These are phyloP conservation scores for Erythrolamprus reginae DNA, from an alignment of 2,113 vertebrate genomes.

Conservation along the genomic window DNA sequence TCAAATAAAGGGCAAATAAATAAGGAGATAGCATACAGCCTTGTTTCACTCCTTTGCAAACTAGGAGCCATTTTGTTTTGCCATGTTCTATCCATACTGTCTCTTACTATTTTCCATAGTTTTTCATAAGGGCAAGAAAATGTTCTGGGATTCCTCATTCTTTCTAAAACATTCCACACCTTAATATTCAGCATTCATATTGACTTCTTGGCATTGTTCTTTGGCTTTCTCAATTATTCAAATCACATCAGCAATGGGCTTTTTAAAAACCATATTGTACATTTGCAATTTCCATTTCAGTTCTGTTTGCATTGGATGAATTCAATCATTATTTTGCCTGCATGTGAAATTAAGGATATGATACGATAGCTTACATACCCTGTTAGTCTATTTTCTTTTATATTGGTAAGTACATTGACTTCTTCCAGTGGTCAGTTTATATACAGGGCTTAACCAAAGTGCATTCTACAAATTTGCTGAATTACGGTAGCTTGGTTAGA, in stretches of 20 bases:
- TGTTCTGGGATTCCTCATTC: not conserved
- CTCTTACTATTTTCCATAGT: not conserved
- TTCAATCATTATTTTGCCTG: not conserved
- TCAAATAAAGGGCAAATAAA: not conserved
- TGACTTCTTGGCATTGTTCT: not conserved
- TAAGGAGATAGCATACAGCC: not conserved
- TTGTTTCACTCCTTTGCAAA: not conserved
- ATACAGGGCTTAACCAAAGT: not conserved
- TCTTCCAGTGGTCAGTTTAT: not conserved
- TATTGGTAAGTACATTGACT: not conserved
- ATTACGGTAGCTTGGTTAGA: not conserved
- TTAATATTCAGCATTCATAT: not conserved
- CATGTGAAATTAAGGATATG: not conserved
- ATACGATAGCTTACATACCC: not conserved
- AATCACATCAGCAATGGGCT: not conserved
- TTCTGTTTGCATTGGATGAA: not conserved
- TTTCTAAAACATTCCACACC: not conserved
- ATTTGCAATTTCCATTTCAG: not conserved
- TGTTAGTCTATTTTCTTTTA: not conserved
- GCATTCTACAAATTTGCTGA: not conserved
- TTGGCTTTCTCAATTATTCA: not conserved
- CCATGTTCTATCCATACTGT: not conserved
- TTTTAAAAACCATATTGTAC: not conserved
- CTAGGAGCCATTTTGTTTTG: not conserved
- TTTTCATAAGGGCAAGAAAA: not conserved